These are phyloP conservation scores for Enteromius paludinosus DNA, from an alignment of 2,797 vertebrate genomes.

Conservation along the genomic window DNA sequence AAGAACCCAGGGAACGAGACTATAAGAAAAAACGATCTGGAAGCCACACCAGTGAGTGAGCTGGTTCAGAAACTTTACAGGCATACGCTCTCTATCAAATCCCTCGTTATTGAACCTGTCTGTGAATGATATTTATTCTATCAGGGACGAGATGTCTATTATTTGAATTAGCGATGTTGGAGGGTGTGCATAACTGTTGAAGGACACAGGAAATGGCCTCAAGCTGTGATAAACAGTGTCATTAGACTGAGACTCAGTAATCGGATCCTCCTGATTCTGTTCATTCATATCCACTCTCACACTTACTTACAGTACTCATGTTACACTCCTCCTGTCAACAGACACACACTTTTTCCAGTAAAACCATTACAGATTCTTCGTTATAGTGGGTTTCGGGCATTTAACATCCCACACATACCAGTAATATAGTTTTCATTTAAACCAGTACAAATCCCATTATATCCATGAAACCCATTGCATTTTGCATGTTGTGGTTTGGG, in stretches of 20 bases:
- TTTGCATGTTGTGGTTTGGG: too few relatives aligned
- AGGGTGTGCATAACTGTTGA: slow-evolving; percentile 23
- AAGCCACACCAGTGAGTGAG: slow-evolving; percentile 12
- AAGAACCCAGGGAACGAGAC: slow-evolving; percentile 11
- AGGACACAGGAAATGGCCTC: slow-evolving; percentile 28
- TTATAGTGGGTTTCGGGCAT: too few relatives aligned
- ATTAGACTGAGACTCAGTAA: slow-evolving; percentile 4
- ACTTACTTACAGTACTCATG: neutral
- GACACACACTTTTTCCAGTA: neutral
- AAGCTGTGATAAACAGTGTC: slow-evolving; percentile 20
- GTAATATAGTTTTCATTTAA: too few relatives aligned
- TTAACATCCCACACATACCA: too few relatives aligned
- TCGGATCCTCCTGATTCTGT: slow-evolving; percentile 21
- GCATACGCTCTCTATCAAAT: neutral
- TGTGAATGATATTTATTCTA: neutral
- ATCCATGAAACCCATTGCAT: too few relatives aligned
- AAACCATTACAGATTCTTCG: too few relatives aligned
- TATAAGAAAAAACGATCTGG: neutral
- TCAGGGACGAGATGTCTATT: neutral
- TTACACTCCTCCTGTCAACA: slow-evolving; percentile 6
- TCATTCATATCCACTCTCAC: slow-evolving; percentile 13
- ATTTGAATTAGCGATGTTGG: neutral
- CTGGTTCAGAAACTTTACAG: slow-evolving; percentile 7
- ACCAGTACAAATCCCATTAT: too few relatives aligned
- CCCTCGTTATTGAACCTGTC: neutral